Conservation (phyloP, 2,113 vertebrate genomes). For the Piprites chloris region DNA sequence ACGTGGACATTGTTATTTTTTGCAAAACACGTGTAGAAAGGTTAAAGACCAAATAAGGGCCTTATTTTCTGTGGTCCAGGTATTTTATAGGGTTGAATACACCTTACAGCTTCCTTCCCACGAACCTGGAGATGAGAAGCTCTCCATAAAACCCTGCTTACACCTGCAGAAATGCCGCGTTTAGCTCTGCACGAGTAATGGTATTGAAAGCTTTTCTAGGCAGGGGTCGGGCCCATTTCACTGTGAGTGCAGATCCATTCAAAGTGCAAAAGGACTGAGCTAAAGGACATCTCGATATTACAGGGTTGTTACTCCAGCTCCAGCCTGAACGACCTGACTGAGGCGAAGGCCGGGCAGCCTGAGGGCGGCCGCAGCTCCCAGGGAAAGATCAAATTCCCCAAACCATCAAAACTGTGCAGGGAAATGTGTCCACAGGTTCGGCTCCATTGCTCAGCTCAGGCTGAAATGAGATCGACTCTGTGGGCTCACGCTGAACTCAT, state of each 20-base stretch:
- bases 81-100: background rate
- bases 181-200: background rate
- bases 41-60: background rate
- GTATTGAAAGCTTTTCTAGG: conserved; percentile 12
- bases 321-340: background rate
- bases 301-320: background rate
- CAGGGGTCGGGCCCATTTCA: conserved; percentile 7
- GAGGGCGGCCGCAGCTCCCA: fast-evolving
- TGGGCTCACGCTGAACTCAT: background rate
- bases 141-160: conserved; percentile 21
- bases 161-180: background rate
- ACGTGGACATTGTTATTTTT: background rate
- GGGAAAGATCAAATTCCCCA: background rate
- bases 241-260: background rate
- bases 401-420: background rate
- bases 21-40: background rate
- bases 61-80: background rate
- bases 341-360: background rate
- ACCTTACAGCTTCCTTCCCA: background rate
- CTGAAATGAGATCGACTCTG: background rate
- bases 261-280: background rate
- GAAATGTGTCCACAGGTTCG: background rate
- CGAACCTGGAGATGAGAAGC: background rate
- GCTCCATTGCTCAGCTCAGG: background rate
- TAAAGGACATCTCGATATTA: background rate